Conservation (phyloP, 2,113 vertebrate species). For the Hippoglossus stenolepis region DNA sequence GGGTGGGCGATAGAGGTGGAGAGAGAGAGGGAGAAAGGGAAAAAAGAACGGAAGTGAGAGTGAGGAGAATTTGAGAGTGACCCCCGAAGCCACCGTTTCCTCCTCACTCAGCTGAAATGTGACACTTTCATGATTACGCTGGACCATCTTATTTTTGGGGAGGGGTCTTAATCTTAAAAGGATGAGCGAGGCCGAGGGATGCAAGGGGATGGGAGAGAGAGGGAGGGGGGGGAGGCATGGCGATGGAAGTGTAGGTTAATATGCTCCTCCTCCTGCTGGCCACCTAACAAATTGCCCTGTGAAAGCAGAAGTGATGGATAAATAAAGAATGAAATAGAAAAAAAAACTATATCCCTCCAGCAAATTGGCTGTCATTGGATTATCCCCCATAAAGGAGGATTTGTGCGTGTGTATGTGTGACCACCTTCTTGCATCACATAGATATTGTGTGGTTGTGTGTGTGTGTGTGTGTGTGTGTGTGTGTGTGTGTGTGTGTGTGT, state of each 20-base stretch:
- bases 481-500: slow-evolving; percentile 30
- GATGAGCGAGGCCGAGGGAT: not conserved
- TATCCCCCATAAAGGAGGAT: slow-evolving; percentile 79
- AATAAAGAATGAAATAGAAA: slow-evolving; percentile 76
- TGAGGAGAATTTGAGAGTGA: slow-evolving; percentile 60
- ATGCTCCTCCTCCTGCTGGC: slow-evolving; percentile 62
- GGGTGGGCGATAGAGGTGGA: not conserved
- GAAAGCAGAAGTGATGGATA: slow-evolving; percentile 73
- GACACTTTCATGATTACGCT: slow-evolving; percentile 79
- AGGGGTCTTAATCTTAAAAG: not conserved
- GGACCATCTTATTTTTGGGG: slow-evolving; percentile 18
- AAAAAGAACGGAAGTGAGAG: slow-evolving; percentile 3
- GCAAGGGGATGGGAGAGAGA: not conserved
- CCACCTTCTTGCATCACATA: slow-evolving; percentile 54
- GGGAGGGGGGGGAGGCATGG: slow-evolving; percentile 24
- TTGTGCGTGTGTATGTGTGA: slow-evolving; percentile 61
- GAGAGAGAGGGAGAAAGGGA: not conserved
- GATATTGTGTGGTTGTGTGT: slow-evolving; percentile 8
- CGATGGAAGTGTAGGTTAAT: slow-evolving; percentile 73
- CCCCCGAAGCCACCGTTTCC: slow-evolving; percentile 55
- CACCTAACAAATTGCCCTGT: slow-evolving; percentile 77
- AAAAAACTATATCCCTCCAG: slow-evolving; percentile 74
- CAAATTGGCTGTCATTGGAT: slow-evolving; percentile 84
- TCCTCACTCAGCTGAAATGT: slow-evolving; percentile 74
- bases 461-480: slow-evolving; percentile 30